Base-by-base conservation (phyloP, 2,113 vertebrate genomes). In the Trinectes maculatus region DNA sequence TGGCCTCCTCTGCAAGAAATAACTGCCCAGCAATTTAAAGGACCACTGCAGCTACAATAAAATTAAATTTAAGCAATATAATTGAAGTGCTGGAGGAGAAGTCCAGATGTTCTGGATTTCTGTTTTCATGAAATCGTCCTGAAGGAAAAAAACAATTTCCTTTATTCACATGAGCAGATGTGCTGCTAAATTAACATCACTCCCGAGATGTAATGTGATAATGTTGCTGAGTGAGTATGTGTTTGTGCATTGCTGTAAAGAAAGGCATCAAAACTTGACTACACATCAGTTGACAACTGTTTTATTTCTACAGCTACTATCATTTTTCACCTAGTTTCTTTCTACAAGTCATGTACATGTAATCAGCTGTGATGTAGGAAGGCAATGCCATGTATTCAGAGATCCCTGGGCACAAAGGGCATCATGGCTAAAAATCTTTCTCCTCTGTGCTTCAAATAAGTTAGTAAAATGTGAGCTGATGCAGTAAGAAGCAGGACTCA, bases 21-120 rank as follows among this genome's bases (percentile, higher is more conserved):
- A 4, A 48, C 43, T 49, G 34, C 47, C 18, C n/a, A 24, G 18
- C 4, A 1, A 31, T 26, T 7, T 34, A 13, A 42, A 51, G 48
- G 3, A 22, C 9, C 6, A 15, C 52, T 34, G 24, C 39, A 16
- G 47, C 7, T 48, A 7, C 13, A 47, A 18, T 15, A 10, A 18
- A n/a, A 12, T 43, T 0, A 46, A 48, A 57, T 44, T 44, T 0
- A 31, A 11, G 9, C 3, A 22, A 12, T 24, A 39, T 25, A 7
- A 44, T 21, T 36, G 1, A 34, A 31, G 28, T 31, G 28, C 15
- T 48, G 25, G 15, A 52, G 25, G 18, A 16, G 4, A 57, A 5
- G 33, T 34, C 46, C 57, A 64, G 49, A 60, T 64, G 54, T 55
- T 73, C 15, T 40, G 21, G 53, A n/a, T 49, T 29, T 60, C 44